These are phyloP conservation scores for Eupithecia pulchellata DNA, from an alignment of 2,888 invertebrate species.

Conservation along the genomic window DNA sequence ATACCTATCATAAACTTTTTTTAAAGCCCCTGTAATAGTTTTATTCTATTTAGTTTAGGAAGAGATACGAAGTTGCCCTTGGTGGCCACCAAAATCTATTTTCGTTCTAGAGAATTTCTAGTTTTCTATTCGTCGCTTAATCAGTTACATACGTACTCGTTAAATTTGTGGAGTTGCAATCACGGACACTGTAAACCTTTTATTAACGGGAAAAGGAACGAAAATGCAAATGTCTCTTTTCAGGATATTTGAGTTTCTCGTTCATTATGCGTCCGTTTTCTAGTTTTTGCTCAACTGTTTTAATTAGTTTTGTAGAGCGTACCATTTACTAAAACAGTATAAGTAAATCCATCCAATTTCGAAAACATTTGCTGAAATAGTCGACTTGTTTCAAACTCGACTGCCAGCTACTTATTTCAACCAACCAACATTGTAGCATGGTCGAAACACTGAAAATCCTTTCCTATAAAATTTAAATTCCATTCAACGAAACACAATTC, in stretches of 20 bases:
- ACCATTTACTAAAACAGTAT: conserved; percentile 2
- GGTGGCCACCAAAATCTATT: no score
- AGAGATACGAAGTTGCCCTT: no score
- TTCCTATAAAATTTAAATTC: conserved; percentile 27
- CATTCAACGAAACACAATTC: conserved; percentile 25
- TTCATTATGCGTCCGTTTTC: conserved; percentile 50
- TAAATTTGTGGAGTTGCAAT: background rate
- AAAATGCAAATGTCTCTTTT: conserved; percentile 62
- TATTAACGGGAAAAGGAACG: conserved; percentile 64
- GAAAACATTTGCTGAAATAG: background rate
- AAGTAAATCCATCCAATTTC: background rate
- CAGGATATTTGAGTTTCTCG: conserved; percentile 52
- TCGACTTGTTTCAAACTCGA: background rate
- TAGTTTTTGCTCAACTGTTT: conserved; percentile 38
- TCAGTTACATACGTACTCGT: background rate
- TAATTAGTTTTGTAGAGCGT: conserved; percentile 24
- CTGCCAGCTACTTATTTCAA: conserved; percentile 1
- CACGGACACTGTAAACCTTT: conserved; percentile 48
- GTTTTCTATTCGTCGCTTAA: background rate
- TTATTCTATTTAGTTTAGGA: no score
- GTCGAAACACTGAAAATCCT: conserved; percentile 1
- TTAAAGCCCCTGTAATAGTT: no score
- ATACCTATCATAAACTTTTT: no score
- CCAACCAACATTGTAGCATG: background rate
- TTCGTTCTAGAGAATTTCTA: no score